Percentiles rank a stretch among this genome's conserved stretches.
phyloP scores from a whole-genome alignment of 2,797 vertebrate genomes.

The Melanotaenia trifasciata region DNA sequence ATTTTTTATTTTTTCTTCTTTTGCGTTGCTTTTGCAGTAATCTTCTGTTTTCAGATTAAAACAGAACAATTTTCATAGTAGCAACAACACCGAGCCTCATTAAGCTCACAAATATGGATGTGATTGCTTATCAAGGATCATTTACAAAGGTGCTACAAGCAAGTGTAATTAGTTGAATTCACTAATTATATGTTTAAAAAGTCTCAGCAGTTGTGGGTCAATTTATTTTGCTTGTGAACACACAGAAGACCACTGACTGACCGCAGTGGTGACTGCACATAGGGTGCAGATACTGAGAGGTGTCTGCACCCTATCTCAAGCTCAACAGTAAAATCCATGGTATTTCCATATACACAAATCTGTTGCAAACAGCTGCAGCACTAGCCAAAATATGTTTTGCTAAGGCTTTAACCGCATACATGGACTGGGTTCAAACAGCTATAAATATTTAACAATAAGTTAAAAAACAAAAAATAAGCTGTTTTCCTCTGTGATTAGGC shows the following conservation, averaged over 20 bases:
- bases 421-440: slow-evolving; percentile 55
- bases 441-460: slow-evolving; percentile 74
- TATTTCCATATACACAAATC: slow-evolving; percentile 57
- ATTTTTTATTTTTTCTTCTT: background rate
- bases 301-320: background rate
- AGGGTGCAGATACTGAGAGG: background rate
- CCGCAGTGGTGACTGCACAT: background rate
- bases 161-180: slow-evolving; percentile 32
- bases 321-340: slow-evolving; percentile 35
- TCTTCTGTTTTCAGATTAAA: slow-evolving; percentile 26
- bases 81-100: slow-evolving; percentile 48
- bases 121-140: slow-evolving; percentile 53
- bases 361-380: slow-evolving; percentile 47
- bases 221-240: slow-evolving; percentile 5
- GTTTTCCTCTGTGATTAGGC: slow-evolving; percentile 64
- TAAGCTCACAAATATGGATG: slow-evolving; percentile 38
- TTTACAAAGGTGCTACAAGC: slow-evolving; percentile 16
- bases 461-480: slow-evolving; percentile 59
- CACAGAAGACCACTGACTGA: slow-evolving; percentile 2
- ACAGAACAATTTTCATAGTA: slow-evolving; percentile 28
- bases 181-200: slow-evolving; percentile 37
- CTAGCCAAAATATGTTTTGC: slow-evolving; percentile 12
- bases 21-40: background rate
- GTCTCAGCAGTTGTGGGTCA: background rate
- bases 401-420: slow-evolving; percentile 28